Conservation (phyloP, 2,113 vertebrate species). For the Onychostoma macrolepis region DNA sequence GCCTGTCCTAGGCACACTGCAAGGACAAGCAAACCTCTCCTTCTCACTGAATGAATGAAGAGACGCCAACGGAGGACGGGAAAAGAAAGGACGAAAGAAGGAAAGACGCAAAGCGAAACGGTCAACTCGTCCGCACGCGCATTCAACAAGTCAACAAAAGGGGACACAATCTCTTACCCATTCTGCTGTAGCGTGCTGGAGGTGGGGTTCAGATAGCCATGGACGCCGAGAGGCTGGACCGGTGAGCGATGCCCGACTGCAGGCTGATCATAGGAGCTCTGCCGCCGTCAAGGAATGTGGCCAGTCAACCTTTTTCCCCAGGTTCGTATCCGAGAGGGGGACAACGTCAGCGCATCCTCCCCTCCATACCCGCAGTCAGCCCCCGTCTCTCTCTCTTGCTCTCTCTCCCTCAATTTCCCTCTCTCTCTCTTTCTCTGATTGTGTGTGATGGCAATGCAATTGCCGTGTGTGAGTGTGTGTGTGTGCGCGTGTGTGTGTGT, state of each 20-base stretch:
- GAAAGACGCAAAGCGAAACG: slow-evolving; percentile 21
- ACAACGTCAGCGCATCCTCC: slow-evolving; percentile 58
- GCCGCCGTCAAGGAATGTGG: slow-evolving; percentile 54
- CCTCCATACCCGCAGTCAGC: slow-evolving; percentile 55
- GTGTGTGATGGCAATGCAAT: slow-evolving; percentile 52
- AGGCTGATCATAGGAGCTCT: slow-evolving; percentile 58
- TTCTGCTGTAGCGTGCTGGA: slow-evolving; percentile 59
- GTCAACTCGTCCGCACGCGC: slow-evolving; percentile 37
- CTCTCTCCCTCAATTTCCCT: slow-evolving; percentile 41
- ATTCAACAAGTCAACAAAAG: slow-evolving; percentile 66
- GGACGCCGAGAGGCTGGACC: slow-evolving; percentile 29
- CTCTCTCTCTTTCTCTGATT: slow-evolving; percentile 45
- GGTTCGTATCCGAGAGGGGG: slow-evolving; percentile 56
- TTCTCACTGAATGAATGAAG: slow-evolving; percentile 44
- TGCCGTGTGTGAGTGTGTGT: slow-evolving; percentile 34
- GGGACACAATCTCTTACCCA: slow-evolving; percentile 56
- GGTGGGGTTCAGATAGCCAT: slow-evolving; percentile 54
- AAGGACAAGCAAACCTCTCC: slow-evolving; percentile 58
- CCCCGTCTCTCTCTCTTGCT: slow-evolving; percentile 49
- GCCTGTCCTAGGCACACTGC: slow-evolving; percentile 55
- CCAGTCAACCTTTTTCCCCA: slow-evolving; percentile 52
- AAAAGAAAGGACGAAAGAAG: slow-evolving; percentile 47
- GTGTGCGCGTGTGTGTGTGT: not conserved
- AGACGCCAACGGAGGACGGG: not conserved
- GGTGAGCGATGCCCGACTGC: slow-evolving; percentile 38